Evolutionary conservation across 1,140 invertebrate species (phyloP), one percentile per base, ranked within the genome.

Genomic region (Ridgeia piscesae): DNA sequence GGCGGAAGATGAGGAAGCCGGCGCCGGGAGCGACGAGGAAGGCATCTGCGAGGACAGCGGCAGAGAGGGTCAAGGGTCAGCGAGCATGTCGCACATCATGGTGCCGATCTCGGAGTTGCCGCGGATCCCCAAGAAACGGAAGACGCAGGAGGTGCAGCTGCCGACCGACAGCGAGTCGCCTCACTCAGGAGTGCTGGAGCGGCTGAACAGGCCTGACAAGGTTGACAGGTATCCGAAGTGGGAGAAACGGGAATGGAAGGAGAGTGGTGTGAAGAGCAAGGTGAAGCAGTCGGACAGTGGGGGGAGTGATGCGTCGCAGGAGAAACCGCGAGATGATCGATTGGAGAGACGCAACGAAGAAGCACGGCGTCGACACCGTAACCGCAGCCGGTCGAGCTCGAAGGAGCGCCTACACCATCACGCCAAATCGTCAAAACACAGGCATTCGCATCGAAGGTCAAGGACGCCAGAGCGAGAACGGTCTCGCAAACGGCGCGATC

Each of bases 281-380:
- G 91, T 93, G 35, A 34, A 33, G 89, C 34, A 90, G 14, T 90
- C 89, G 17, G 89, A 34, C 34, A 90, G 35, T 9, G 89, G 91
- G 92, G 93, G 93, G 88, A 93, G 90, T 92, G 94, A 94, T 33
- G 95, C 95, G 92, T 95, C 94, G 88, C 95, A 95, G 50, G 95
- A 95, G 89, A 95, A 95, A 89, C 58, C 58, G 2, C 58, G 58
- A 21, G 58, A 77, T 2, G 58, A 77, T 77, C 58, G 91, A 93
- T 88, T 91, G 91, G 88, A 93, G 93, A 89, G 94, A 95, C 92
- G 93, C 94, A 96, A 93, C 96, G 96, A 92, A 96, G 95, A 92
- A 2, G 27, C 58, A 21, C 58, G 58, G 8, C 58, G 4, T 2
- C 14, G 58, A 77, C 58, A 31, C 2, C 58, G 58, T 31, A 77